Evolutionary conservation across 2,797 vertebrate species (phyloP).

Genomic region (Brachymystax lenok): DNA sequence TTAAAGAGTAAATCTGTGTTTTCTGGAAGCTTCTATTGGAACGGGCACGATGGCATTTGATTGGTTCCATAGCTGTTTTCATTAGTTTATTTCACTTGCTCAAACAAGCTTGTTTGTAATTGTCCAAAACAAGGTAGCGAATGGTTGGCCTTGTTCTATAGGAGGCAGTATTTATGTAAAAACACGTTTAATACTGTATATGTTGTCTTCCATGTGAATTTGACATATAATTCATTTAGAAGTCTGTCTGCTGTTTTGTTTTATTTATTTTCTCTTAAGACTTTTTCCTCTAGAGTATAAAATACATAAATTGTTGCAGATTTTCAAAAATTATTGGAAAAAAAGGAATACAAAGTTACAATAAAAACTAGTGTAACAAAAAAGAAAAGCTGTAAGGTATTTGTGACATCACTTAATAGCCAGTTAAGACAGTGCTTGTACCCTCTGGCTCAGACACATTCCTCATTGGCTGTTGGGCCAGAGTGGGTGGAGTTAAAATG

Average conservation of each 20-base stretch:
- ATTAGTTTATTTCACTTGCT: constrained; percentile 65
- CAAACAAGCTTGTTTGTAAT: constrained; percentile 74
- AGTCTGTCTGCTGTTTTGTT: constrained; percentile 71
- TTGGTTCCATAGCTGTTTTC: constrained; percentile 67
- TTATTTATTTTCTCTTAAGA: constrained; percentile 68
- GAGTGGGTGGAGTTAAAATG: constrained; percentile 30
- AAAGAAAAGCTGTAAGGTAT: constrained; percentile 58
- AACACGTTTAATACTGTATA: constrained; percentile 86
- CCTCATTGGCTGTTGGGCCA: constrained; percentile 47
- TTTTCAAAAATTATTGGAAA: constrained; percentile 54
- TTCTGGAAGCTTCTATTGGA: constrained; percentile 71
- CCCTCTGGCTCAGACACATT: constrained; percentile 64
- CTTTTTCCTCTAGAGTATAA: constrained; percentile 65
- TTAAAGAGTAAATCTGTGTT: constrained; percentile 86
- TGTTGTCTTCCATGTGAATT: constrained; percentile 92
- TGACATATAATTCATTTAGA: constrained; percentile 84
- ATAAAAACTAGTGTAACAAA: constrained; percentile 20
- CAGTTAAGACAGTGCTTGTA: constrained; percentile 57
- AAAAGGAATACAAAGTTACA: constrained; percentile 46
- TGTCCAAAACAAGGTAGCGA: constrained; percentile 68
- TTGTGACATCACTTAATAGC: constrained; percentile 57
- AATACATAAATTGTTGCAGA: constrained; percentile 55
- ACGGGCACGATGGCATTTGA: constrained; percentile 66
- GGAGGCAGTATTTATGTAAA: constrained; percentile 82
- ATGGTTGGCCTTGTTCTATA: constrained; percentile 70